Evolutionary conservation across 1,140 invertebrate species (phyloP).

Genomic region (Procambarus virginalis): DNA sequence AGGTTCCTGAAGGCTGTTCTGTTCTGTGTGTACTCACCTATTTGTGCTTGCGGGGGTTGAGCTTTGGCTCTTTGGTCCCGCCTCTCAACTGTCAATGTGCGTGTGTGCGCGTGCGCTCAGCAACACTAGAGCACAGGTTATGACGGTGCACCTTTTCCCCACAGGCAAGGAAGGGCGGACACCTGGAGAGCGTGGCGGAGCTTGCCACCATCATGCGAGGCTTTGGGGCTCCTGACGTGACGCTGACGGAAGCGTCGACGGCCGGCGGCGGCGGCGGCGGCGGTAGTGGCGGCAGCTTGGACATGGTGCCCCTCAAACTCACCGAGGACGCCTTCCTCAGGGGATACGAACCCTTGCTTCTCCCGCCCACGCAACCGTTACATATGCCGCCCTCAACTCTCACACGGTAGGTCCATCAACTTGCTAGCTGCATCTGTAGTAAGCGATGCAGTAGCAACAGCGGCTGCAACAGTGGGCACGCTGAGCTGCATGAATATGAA

Average conservation of each 20-base stretch:
- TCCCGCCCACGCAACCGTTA: slow-evolving; percentile 46
- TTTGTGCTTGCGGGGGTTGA: too few relatives aligned
- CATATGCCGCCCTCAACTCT: neutral
- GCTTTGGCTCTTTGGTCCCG: too few relatives aligned
- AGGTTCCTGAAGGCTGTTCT: too few relatives aligned
- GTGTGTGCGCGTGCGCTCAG: too few relatives aligned
- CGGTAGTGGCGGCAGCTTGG: neutral
- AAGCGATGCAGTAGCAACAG: neutral
- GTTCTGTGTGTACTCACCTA: too few relatives aligned
- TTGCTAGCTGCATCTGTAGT: neutral
- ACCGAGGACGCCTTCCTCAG: slow-evolving; percentile 65
- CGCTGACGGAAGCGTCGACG: slow-evolving; percentile 14
- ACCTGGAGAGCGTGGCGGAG: slow-evolving; percentile 65
- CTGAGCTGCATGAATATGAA: too few relatives aligned
- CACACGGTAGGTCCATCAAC: neutral
- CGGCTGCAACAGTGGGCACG: too few relatives aligned
- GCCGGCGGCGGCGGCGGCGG: neutral
- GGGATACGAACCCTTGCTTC: slow-evolving; percentile 62
- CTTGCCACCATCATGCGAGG: slow-evolving; percentile 66
- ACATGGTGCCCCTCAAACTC: slow-evolving; percentile 47
- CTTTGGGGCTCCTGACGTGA: slow-evolving; percentile 37
- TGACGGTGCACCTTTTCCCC: neutral
- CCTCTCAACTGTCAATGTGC: too few relatives aligned
- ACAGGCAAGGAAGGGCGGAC: slow-evolving; percentile 22
- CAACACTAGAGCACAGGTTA: too few relatives aligned